Evolutionary conservation across 1,140 invertebrate species (phyloP), one percentile per base, ranked within the genome.

Genomic region (Caenorhabditis remanei): DNA sequence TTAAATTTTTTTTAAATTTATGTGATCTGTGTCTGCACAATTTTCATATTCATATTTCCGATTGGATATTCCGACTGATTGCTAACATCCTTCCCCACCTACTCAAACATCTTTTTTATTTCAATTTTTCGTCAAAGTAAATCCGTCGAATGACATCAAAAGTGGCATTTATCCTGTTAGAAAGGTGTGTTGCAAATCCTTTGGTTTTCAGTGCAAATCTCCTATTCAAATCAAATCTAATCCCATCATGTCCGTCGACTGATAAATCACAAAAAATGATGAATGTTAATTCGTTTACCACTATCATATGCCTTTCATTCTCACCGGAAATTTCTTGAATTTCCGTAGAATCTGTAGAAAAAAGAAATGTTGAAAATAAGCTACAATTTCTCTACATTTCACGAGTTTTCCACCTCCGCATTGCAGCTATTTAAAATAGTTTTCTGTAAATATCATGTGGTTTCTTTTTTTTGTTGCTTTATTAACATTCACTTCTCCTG

Each of bases 111-210:
- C 58, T 61, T n/a, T 61, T 21, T 61, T 21, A n/a, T n/a, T n/a
- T 41, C 13, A 11, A n/a, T 21, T 79, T 79, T 40, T 21, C 41
- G 32, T 32, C 32, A 32, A 32, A 32, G 32, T 32, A 79, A 24
- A 79, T 79, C 71, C 19, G 43, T 16, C 14, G 40, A 71, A 79
- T 79, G 71, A 79, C 71, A 79, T 79, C 71, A 79, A 79, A 43
- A 9, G 46, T 50, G n/a, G 14, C 46, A 79, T 79, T 79, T 53
- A 71, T 43, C 8, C 19, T 32, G 11, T 41, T 53, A 19, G 11
- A 79, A 79, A 50, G n/a, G 1, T 19, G 16, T 79, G 71, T 79
- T 79, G 40, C 71, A 79, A 46, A 46, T 71, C 43, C 46, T 43
- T 46, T 67, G 0, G 0, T 63, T 63, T 63, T 65, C 61, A 65